phyloP scores from a whole-genome alignment of 2,113 vertebrate species.

The Nycticebus coucang region DNA sequence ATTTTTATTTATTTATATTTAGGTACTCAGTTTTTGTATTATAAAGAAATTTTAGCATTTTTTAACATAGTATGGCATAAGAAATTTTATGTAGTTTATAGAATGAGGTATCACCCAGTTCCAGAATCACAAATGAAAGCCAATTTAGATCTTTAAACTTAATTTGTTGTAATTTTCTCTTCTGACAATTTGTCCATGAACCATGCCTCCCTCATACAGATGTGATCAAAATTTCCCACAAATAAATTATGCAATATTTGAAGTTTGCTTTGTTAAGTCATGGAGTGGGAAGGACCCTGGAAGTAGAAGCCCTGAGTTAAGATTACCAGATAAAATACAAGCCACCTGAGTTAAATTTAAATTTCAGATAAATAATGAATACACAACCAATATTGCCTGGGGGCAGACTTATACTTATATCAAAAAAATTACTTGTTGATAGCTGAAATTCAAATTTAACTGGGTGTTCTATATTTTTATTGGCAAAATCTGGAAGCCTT shows the following conservation, averaged over 20 bases:
- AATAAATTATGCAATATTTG: background rate
- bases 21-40: too few species aligned
- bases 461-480: background rate
- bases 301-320: background rate
- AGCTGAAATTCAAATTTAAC: slow-evolving; percentile 18
- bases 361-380: slow-evolving; percentile 24
- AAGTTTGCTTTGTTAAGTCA: background rate
- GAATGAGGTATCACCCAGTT: background rate
- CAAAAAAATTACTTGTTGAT: background rate
- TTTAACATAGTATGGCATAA: too few species aligned
- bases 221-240: background rate
- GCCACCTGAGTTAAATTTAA: background rate
- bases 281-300: background rate
- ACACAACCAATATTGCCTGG: background rate
- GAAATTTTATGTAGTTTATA: background rate
- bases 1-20: too few species aligned
- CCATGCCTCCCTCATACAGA: background rate
- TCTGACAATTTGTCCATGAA: background rate
- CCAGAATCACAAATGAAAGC: background rate
- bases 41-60: too few species aligned
- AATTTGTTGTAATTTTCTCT: background rate
- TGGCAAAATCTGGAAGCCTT: background rate
- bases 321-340: background rate
- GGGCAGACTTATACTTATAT: background rate
- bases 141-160: background rate